Percentiles rank a stretch among this genome's conserved stretches.
Conservation (phyloP, 2,797 vertebrate species). For the Sternarchorhynchus goeldii region DNA sequence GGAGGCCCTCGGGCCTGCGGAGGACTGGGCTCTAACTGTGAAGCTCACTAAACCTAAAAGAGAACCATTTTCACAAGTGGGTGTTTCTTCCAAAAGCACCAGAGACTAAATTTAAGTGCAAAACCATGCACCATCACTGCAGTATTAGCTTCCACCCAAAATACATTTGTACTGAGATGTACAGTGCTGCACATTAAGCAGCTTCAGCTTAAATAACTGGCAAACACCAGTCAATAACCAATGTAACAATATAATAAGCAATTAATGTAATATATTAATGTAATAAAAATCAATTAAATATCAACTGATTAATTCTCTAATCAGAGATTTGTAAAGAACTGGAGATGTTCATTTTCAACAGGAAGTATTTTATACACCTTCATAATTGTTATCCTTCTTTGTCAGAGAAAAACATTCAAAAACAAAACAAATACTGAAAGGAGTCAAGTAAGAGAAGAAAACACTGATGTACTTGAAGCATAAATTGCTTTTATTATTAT, state of each 20-base stretch:
- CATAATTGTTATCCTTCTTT: too few relatives aligned
- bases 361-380: too few relatives aligned
- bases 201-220: too few relatives aligned
- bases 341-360: too few relatives aligned
- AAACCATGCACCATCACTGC: background rate
- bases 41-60: background rate
- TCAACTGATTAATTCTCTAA: too few relatives aligned
- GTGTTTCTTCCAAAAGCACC: background rate
- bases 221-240: too few relatives aligned
- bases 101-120: background rate
- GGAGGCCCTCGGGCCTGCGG: background rate
- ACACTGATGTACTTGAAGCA: background rate
- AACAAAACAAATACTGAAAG: slow-evolving; percentile 1
- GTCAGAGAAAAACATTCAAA: background rate
- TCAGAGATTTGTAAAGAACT: too few relatives aligned
- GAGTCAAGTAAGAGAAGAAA: background rate
- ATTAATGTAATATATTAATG: too few relatives aligned
- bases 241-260: too few relatives aligned
- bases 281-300: too few relatives aligned
- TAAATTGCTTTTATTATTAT: background rate
- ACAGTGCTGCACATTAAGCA: background rate
- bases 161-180: background rate
- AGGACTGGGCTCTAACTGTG: background rate
- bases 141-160: background rate
- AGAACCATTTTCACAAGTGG: background rate